Conservation (phyloP, 2,888 invertebrate species). For the Chironomus riparius region DNA sequence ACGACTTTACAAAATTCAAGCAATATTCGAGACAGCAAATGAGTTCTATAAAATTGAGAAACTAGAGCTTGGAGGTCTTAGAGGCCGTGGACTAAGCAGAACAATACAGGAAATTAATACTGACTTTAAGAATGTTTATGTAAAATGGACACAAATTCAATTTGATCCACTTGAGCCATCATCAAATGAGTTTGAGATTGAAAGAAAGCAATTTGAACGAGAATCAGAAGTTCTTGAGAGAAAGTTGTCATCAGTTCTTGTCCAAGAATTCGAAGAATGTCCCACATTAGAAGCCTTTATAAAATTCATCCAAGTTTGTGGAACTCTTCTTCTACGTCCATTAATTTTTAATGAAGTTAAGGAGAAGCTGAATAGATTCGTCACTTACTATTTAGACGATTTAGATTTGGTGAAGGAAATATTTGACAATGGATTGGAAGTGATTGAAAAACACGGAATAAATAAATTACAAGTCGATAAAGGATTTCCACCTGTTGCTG, state of each 20-base stretch:
- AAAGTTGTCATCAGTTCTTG: constrained; percentile 67
- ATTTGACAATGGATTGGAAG: constrained; percentile 47
- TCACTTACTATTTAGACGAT: constrained; percentile 55
- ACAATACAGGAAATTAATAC: constrained; percentile 42
- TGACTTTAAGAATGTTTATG: constrained; percentile 30
- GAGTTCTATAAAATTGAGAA: constrained; percentile 84
- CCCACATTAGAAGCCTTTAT: constrained; percentile 53
- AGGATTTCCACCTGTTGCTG: constrained; percentile 68
- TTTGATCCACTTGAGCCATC: constrained; percentile 70
- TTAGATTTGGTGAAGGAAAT: constrained; percentile 56
- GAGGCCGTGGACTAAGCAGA: constrained; percentile 51
- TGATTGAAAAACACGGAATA: constrained; percentile 28
- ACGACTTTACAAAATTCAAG: constrained; percentile 55
- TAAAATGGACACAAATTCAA: constrained; percentile 46
- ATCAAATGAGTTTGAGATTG: constrained; percentile 54
- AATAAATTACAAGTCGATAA: constrained; percentile 50
- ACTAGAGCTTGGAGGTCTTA: constrained; percentile 64
- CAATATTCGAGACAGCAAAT: constrained; percentile 62
- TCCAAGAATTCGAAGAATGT: constrained; percentile 74
- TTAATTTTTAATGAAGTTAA: constrained; percentile 63
- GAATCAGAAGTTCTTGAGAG: constrained; percentile 64
- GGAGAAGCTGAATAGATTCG: constrained; percentile 54
- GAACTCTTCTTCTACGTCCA: constrained; percentile 63
- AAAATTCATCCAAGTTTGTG: constrained; percentile 63
- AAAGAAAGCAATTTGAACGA: constrained; percentile 53